These are phyloP conservation scores for Volucella zonaria DNA, from an alignment of 2,888 invertebrate species.

Conservation along the genomic window DNA sequence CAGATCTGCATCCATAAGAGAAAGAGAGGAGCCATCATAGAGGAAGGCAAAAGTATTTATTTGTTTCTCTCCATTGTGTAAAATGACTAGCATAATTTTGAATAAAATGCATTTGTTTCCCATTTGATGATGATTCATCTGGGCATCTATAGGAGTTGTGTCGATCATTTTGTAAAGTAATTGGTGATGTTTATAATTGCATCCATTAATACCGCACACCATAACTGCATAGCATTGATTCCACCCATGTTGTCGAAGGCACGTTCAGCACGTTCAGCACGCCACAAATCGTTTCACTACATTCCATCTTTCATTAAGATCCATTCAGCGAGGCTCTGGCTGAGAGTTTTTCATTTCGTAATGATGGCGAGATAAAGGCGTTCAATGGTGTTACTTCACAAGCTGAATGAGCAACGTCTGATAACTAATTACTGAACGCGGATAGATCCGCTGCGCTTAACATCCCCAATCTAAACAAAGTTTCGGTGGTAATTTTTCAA, in stretches of 20 bases:
- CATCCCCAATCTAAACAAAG: too few species aligned
- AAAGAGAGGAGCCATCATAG: conserved; percentile 70
- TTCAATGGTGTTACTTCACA: conserved; percentile 10
- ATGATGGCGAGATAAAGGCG: background rate
- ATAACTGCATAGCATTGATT: too few species aligned
- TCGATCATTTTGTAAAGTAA: conserved; percentile 28
- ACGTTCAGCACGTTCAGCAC: conserved; percentile 39
- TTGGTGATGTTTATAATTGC: too few species aligned
- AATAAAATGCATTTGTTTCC: conserved; percentile 9
- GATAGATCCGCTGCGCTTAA: too few species aligned
- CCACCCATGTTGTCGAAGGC: conserved; percentile 13
- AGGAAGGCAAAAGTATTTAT: conserved; percentile 68
- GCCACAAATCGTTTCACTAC: background rate
- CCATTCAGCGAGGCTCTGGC: conserved; percentile 1
- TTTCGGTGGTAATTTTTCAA: too few species aligned
- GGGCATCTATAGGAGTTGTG: background rate
- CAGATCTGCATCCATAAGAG: conserved; percentile 68
- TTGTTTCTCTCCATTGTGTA: conserved; percentile 44
- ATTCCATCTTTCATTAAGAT: conserved; percentile 20
- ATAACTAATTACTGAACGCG: too few species aligned
- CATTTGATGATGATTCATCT: conserved; percentile 13
- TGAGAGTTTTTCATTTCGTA: background rate
- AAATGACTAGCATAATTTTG: conserved; percentile 34
- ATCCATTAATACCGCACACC: too few species aligned
- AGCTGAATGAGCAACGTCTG: background rate